A percentile compares a stretch with the other conserved stretches of the same genome.
Evolutionary conservation across 2,888 invertebrate species (phyloP).

Genomic region (Tupiocoris notatus): DNA sequence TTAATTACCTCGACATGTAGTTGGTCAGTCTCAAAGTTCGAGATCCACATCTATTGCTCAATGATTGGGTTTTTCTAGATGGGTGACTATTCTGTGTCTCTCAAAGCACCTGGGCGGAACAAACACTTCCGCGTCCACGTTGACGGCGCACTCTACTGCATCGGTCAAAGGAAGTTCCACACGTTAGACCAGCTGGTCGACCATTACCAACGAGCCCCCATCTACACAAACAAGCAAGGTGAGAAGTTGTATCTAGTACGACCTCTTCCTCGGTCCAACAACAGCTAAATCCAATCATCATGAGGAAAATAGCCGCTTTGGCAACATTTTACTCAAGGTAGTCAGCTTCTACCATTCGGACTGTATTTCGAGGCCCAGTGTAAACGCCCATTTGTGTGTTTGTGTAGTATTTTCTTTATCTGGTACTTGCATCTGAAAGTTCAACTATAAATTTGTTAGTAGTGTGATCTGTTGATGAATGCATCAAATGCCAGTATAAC

Average conservation of each 20-base stretch:
- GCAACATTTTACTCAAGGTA: too few relatives aligned
- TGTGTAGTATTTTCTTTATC: too few relatives aligned
- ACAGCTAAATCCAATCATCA: slow-evolving; percentile 35
- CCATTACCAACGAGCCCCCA: slow-evolving; percentile 98
- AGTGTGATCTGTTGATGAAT: too few relatives aligned
- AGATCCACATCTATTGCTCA: too few relatives aligned
- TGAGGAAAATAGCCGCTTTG: too few relatives aligned
- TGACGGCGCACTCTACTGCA: slow-evolving; percentile 87
- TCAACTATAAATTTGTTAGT: too few relatives aligned
- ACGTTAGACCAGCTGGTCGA: slow-evolving; percentile 93
- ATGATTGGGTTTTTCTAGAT: slow-evolving; percentile 76
- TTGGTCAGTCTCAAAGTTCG: too few relatives aligned
- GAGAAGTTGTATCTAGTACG: slow-evolving; percentile 96
- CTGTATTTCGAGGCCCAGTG: background rate
- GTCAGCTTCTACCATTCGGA: background rate
- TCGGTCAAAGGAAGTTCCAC: slow-evolving; percentile 97
- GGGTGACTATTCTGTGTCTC: slow-evolving; percentile 96
- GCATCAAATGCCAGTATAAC: too few relatives aligned
- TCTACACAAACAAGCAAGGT: slow-evolving; percentile 96
- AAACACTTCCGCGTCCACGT: slow-evolving; percentile 99
- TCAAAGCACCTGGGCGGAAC: slow-evolving; percentile 96
- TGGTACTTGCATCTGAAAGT: too few relatives aligned
- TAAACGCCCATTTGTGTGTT: too few relatives aligned
- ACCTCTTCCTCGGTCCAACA: slow-evolving; percentile 71
- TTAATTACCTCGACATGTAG: background rate